Base-by-base conservation (phyloP, 2,797 vertebrate species). In the Melanotaenia nigrans region DNA sequence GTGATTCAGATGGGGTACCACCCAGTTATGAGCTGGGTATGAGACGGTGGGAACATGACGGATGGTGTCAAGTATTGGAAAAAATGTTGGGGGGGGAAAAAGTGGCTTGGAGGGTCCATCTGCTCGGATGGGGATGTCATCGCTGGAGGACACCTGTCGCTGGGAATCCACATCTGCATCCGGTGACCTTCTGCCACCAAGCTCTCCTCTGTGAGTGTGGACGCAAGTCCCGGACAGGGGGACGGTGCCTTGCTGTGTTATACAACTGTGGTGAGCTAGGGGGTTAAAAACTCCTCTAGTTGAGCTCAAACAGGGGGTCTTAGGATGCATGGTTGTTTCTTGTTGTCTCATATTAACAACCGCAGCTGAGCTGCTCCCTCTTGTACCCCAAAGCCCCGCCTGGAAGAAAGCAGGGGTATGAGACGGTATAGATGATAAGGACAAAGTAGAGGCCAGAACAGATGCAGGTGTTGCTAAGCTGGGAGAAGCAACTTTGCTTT, bases 121-220 rank as follows among this genome's bases (percentile, higher is more conserved):
- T 12, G 58, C 53, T 28, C 55, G 54, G 13, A 30, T 57, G 5
- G 72, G 22, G 71, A 60, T 35, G 71, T 89, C 81, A 6, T 77
- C 81, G 47, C 82, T 86, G 58, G 81, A 85, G 57, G 88, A 87
- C 22, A 92, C 82, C n/a, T 86, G 85, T 3, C 66, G 81, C 53
- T 84, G 85, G n/a, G 66, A 28, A 5, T 81, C 65, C 35, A 59
- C 22, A 20, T 84, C 79, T 1, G 49, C 42, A 56, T 82, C 78
- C 2, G 45, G 38, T 13, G 65, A 49, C 45, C 36, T 42, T 20
- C 56, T 22, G 1, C 14, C 55, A 16, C 55, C 77, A 14, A 57
- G 2, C 40, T 0, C 54, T 36, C 59, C 45, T 16, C 55, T 3
- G 7, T 73, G 56, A 36, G 77, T 38, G 65, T 67, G 10, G 47